Conservation (phyloP, 2,797 vertebrate genomes). For the Tadarida brasiliensis region DNA sequence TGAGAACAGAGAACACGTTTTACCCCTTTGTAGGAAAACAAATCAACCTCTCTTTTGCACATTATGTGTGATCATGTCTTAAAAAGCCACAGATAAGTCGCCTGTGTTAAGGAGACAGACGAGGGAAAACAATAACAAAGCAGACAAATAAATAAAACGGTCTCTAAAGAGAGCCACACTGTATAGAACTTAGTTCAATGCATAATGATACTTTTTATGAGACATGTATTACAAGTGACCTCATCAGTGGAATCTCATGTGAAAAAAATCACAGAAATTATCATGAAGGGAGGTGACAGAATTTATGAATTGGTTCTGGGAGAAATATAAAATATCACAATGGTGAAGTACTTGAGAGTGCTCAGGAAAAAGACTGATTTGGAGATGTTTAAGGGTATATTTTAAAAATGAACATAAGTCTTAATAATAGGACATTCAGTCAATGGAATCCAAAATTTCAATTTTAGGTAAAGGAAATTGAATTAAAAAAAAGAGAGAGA, state of each 20-base stretch:
- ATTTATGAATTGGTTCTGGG: conserved; percentile 75
- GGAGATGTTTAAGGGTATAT: conserved; percentile 60
- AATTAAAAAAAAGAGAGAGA: neutral
- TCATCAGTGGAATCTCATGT: neutral
- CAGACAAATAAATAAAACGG: neutral
- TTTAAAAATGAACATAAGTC: conserved; percentile 68
- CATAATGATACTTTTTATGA: conserved; percentile 61
- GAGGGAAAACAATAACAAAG: neutral
- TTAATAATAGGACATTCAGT: neutral
- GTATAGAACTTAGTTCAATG: neutral
- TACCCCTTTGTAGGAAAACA: neutral
- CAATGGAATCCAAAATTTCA: conserved; percentile 44
- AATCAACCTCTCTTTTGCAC: neutral
- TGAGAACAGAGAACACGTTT: neutral
- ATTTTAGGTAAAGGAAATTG: conserved; percentile 44
- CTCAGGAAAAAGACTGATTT: conserved; percentile 71
- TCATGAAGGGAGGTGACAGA: conserved; percentile 63
- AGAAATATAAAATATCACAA: conserved; percentile 79
- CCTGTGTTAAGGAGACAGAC: neutral
- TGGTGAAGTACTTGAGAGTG: conserved; percentile 71
- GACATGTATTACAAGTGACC: conserved; percentile 69
- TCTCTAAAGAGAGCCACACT: neutral
- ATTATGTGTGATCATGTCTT: neutral
- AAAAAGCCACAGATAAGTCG: neutral
- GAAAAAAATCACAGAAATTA: conserved; percentile 67